Base-by-base conservation (phyloP, 2,113 vertebrate species). In the Anarrhichthys ocellatus region DNA sequence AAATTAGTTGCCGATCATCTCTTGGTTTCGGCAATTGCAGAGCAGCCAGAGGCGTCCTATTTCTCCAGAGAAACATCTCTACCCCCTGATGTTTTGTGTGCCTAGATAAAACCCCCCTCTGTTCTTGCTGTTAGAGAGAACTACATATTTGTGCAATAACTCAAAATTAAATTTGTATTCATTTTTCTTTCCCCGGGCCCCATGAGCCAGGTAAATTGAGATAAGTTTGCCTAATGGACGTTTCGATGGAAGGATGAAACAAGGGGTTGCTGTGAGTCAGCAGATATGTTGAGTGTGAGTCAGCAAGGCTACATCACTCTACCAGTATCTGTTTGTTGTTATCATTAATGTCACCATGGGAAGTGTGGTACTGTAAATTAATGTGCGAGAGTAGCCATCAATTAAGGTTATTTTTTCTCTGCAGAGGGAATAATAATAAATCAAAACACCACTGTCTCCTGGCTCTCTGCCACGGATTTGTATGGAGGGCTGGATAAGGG, bases 241-340 rank as follows among this genome's bases (percentile, higher is more conserved):
- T 90, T 72, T 76, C 66, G 78, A 79, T 78, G 48, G 65, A 81
- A 11, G 29, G 32, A 58, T 24, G 27, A 58, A 77, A 52, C 10
- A 76, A 78, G n/a, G 27, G 59, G 61, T 63, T 54, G 52, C 66
- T 61, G 80, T 86, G 88, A 92, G 80, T 92, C 91, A 87, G 87
- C 92, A 87, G 67, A 90, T 86, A 80, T 68, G 61, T 71, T 81
- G 22, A 54, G 72, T 65, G 66, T 86, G 87, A 91, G 71, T 91
- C 88, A 84, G 67, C 59, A 66, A 24, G 65, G 54, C 80, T 64
- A 36, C 77, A 65, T 83, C 73, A 64, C 34, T 81, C 73, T 46
- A 73, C 66, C 46, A 27, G 32, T 71, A 76, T 80, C 78, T 89
- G 67, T 76, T 77, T 89, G 68, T 73, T 87, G 69, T 71, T 81